These are phyloP conservation scores for Bungarus multicinctus DNA, from an alignment of 2,113 vertebrate genomes.

Conservation along the genomic window DNA sequence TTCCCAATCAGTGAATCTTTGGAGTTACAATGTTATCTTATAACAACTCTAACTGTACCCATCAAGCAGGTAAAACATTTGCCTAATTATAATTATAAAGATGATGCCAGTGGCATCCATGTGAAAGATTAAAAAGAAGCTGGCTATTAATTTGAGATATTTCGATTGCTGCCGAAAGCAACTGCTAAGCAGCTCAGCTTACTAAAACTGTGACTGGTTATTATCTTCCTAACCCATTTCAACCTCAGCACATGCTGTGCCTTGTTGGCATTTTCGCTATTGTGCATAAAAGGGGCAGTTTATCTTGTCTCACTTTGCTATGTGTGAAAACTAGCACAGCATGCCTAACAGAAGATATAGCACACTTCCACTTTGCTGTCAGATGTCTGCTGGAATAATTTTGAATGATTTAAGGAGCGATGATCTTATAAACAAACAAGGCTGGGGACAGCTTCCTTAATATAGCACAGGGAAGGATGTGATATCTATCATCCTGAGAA, in stretches of 20 bases:
- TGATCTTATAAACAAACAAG: neutral
- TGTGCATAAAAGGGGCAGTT: neutral
- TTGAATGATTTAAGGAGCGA: conserved; percentile 5
- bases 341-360: neutral
- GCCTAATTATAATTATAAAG: conserved; percentile 28
- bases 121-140: conserved; percentile 4
- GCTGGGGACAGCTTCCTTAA: too few relatives aligned
- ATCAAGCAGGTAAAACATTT: conserved; percentile 26
- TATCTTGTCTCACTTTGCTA: neutral
- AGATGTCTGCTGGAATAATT: neutral
- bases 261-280: neutral
- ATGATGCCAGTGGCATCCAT: conserved; percentile 7
- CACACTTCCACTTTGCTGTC: neutral
- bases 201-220: conserved; percentile 8
- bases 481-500: neutral
- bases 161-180: conserved; percentile 25
- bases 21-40: neutral
- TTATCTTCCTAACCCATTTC: conserved; percentile 4
- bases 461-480: neutral
- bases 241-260: neutral
- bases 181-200: conserved; percentile 2
- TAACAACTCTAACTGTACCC: conserved; percentile 14
- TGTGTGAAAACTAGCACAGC: conserved; percentile 10
- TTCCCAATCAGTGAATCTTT: neutral
- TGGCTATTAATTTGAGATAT: conserved; percentile 19